Evolutionary conservation across 2,888 invertebrate genomes (phyloP).

Genomic region (Neoitamus cyanurus): DNA sequence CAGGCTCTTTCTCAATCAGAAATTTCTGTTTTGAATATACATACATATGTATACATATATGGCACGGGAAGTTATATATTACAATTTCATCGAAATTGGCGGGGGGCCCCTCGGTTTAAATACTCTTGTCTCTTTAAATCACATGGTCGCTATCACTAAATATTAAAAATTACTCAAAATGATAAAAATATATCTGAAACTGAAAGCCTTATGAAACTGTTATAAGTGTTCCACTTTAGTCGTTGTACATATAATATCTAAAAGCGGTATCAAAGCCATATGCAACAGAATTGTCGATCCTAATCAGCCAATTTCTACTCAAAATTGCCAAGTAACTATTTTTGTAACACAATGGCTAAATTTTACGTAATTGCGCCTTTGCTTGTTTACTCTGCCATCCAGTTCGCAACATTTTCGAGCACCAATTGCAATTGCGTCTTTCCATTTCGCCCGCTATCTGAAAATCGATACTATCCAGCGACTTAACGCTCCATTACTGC

Average conservation of each 20-base stretch:
- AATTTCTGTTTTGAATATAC: no score
- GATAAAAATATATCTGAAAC: no score
- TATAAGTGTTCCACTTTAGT: no score
- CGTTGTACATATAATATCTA: neutral
- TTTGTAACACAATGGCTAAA: neutral
- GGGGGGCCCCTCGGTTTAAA: no score
- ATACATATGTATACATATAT: no score
- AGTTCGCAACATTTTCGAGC: neutral
- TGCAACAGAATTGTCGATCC: neutral
- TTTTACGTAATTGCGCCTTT: neutral
- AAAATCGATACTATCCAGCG: neutral
- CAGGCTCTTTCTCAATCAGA: no score
- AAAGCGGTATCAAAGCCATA: neutral
- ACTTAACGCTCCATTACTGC: neutral
- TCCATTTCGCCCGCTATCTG: neutral
- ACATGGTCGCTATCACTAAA: no score
- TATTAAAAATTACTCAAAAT: no score
- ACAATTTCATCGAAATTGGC: no score
- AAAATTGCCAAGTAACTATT: neutral
- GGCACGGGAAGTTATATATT: no score
- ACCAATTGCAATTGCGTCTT: neutral
- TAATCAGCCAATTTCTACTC: neutral
- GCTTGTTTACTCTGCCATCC: neutral
- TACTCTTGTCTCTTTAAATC: no score
- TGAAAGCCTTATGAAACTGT: no score